phyloP scores from a whole-genome alignment of 2,113 vertebrate genomes.

The Uropsilus gracilis region DNA sequence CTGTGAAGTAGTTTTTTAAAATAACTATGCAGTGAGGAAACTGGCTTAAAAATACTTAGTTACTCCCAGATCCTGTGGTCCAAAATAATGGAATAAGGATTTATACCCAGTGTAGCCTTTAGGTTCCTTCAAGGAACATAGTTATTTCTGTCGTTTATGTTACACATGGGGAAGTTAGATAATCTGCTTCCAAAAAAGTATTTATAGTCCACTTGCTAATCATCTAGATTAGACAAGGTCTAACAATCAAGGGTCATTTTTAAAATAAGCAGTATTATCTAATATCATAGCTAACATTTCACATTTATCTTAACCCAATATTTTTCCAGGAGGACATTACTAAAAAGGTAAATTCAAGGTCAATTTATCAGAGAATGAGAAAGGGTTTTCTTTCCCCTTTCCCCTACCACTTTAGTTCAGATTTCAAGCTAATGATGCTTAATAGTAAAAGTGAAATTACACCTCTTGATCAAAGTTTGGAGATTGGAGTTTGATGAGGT shows the following conservation, averaged over 20 bases:
- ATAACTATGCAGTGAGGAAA: constrained; percentile 32
- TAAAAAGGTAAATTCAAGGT: not conserved
- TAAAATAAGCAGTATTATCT: not conserved
- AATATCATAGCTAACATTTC: not conserved
- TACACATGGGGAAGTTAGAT: not conserved
- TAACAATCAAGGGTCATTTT: not conserved
- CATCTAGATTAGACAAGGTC: not conserved
- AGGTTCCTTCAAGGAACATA: not conserved
- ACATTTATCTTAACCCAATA: not conserved
- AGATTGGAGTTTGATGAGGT: not conserved
- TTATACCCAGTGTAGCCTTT: not conserved
- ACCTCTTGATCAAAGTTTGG: not conserved
- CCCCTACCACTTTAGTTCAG: not conserved
- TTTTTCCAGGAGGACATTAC: constrained; percentile 27
- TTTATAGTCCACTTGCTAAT: not conserved
- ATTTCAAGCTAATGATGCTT: not conserved
- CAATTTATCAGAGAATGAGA: not conserved
- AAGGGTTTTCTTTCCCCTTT: not conserved
- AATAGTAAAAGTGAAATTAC: not conserved
- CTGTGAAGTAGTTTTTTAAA: not conserved
- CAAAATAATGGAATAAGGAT: not conserved
- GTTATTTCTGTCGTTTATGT: not conserved
- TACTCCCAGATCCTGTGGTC: not conserved
- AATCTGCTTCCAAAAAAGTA: not conserved
- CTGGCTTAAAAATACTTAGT: not conserved